Evolutionary conservation across 2,888 invertebrate genomes (phyloP).

Genomic region (Eupithecia dodoneata): DNA sequence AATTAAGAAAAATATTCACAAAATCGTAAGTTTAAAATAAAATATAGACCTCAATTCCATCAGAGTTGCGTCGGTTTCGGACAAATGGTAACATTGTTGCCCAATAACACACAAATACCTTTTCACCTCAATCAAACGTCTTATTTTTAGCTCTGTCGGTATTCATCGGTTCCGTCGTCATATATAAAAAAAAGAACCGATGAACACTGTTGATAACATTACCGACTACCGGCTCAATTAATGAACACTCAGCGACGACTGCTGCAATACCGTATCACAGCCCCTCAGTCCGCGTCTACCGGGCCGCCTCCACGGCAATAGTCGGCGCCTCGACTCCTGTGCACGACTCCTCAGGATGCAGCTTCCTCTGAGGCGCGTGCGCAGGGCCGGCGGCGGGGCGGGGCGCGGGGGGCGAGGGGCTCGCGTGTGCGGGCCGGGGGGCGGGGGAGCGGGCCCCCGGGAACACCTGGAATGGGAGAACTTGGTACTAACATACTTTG

Average conservation of each 20-base stretch:
- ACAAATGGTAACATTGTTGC: neutral
- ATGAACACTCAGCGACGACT: no score
- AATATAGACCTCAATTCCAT: no score
- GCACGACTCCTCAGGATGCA: neutral
- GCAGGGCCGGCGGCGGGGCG: constrained; percentile 8
- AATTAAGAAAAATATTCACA: no score
- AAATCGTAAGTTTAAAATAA: no score
- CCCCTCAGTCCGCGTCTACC: neutral
- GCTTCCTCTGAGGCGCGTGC: neutral
- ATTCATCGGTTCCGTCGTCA: no score
- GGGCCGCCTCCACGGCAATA: neutral
- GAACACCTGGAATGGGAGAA: constrained; percentile 50
- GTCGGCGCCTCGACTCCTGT: neutral
- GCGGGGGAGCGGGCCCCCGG: constrained; percentile 56
- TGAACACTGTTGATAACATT: no score
- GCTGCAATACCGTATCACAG: no score
- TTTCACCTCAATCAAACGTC: neutral
- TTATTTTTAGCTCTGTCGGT: no score
- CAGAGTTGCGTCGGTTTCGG: no score
- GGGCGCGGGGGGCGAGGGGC: constrained; percentile 27
- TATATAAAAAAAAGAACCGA: no score
- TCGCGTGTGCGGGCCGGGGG: constrained; percentile 50
- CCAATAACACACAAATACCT: neutral
- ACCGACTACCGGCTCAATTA: no score
- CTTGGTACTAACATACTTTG: no score